Evolutionary conservation across 2,888 invertebrate genomes (phyloP).

Genomic region (Calliphora vomitoria): DNA sequence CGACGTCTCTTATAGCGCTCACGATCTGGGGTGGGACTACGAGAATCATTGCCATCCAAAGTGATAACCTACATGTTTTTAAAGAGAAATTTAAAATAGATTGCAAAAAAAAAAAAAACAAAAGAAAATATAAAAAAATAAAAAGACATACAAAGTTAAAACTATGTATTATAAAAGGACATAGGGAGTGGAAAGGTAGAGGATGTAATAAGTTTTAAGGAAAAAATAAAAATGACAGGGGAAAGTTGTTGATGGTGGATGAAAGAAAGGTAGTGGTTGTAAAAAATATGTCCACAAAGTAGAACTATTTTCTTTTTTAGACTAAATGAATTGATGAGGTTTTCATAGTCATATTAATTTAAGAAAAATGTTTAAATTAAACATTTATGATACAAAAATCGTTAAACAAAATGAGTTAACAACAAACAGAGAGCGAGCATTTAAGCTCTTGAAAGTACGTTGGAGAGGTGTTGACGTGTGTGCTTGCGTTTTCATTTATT

Average conservation of each 20-base stretch:
- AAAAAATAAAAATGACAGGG: slow-evolving; percentile 14
- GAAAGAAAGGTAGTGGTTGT: neutral
- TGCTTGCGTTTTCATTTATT: slow-evolving; percentile 74
- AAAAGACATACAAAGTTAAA: slow-evolving; percentile 34
- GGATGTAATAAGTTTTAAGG: slow-evolving; percentile 9
- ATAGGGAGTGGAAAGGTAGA: neutral
- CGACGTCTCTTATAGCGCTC: slow-evolving; percentile 85
- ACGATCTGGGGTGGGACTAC: slow-evolving; percentile 85
- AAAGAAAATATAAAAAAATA: slow-evolving; percentile 61
- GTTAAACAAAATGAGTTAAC: slow-evolving; percentile 49
- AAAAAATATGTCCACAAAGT: slow-evolving; percentile 3
- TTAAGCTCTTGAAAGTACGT: slow-evolving; percentile 76
- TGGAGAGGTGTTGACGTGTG: slow-evolving; percentile 83
- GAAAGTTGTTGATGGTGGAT: neutral
- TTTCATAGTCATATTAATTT: neutral
- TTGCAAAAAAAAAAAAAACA: slow-evolving; percentile 75
- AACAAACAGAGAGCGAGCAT: slow-evolving; percentile 29
- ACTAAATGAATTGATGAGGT: neutral
- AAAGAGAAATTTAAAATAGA: slow-evolving; percentile 72
- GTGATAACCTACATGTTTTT: slow-evolving; percentile 83
- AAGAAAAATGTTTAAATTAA: slow-evolving; percentile 44
- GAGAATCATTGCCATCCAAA: slow-evolving; percentile 86
- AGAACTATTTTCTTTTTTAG: neutral
- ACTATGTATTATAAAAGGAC: neutral
- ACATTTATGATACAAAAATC: slow-evolving; percentile 45